These are phyloP conservation scores for Pachycephala philippinensis DNA, from an alignment of 2,113 vertebrate genomes.

Conservation along the genomic window DNA sequence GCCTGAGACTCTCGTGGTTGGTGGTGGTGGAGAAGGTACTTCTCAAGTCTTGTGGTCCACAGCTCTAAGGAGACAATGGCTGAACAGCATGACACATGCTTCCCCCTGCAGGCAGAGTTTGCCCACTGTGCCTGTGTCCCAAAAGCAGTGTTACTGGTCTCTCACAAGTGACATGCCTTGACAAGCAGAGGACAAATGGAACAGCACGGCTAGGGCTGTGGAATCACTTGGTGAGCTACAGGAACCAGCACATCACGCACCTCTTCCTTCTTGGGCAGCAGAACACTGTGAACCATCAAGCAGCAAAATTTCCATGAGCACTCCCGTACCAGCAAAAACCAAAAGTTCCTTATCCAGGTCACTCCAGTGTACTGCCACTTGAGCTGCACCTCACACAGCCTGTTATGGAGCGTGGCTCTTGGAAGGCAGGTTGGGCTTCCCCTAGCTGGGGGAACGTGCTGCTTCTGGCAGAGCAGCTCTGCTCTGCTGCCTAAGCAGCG, in stretches of 20 bases:
- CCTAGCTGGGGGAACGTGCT: not conserved
- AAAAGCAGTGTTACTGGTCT: not conserved
- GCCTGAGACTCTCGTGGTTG: fast-evolving
- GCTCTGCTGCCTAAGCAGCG: not conserved
- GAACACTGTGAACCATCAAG: not conserved
- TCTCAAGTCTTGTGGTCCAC: not conserved
- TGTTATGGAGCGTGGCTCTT: fast-evolving
- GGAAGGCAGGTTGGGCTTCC: not conserved
- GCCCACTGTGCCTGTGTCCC: not conserved
- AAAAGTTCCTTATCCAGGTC: not conserved
- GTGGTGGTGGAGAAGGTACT: not conserved
- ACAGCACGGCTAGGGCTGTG: not conserved
- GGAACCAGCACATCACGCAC: not conserved
- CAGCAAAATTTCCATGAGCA: not conserved
- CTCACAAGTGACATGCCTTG: not conserved
- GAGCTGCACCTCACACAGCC: not conserved
- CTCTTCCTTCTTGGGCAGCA: not conserved
- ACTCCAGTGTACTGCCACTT: not conserved
- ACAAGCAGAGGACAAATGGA: not conserved
- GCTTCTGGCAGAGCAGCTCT: not conserved
- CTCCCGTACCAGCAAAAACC: not conserved
- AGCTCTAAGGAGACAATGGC: not conserved
- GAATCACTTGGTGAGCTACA: not conserved
- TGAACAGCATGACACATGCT: not conserved
- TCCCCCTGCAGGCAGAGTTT: not conserved